A percentile compares a stretch with the other conserved stretches of the same genome.
phyloP scores from a whole-genome alignment of 2,888 invertebrate species.

The Latrodectus elegans region DNA sequence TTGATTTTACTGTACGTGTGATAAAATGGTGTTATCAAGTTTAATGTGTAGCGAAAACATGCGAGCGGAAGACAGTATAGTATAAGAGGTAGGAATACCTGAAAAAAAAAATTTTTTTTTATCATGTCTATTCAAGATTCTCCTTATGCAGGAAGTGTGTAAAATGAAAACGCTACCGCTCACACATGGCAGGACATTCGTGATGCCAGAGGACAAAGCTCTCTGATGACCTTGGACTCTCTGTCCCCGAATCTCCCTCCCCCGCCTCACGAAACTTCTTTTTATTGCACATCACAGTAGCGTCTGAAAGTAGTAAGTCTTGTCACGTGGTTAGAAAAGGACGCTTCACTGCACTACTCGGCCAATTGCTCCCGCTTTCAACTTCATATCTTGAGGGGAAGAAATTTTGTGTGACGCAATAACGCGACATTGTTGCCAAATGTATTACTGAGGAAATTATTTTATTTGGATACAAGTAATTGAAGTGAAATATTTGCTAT shows the following conservation, averaged over 20 bases:
- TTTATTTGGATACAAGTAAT: too few species aligned
- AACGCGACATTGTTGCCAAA: neutral
- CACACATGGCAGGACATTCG: constrained; percentile 8
- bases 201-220: constrained; percentile 57
- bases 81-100: too few species aligned
- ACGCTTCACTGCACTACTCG: constrained; percentile 1
- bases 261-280: constrained; percentile 20
- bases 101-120: neutral
- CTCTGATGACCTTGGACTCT: constrained; percentile 62
- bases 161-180: neutral
- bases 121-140: neutral
- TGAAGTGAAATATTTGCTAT: too few species aligned
- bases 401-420: neutral
- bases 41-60: too few species aligned
- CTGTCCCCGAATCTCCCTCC: constrained; percentile 28
- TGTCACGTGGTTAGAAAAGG: constrained; percentile 51
- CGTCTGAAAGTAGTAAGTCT: constrained; percentile 30
- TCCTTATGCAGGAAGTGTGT: constrained; percentile 9
- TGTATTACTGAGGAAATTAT: neutral
- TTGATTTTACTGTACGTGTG: too few species aligned
- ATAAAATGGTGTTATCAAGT: too few species aligned
- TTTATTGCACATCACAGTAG: neutral
- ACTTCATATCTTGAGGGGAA: neutral
- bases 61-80: too few species aligned
- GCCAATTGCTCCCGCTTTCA: neutral